Conservation (phyloP, 2,888 invertebrate species). For the Poecilobothrus nobilitatus region DNA sequence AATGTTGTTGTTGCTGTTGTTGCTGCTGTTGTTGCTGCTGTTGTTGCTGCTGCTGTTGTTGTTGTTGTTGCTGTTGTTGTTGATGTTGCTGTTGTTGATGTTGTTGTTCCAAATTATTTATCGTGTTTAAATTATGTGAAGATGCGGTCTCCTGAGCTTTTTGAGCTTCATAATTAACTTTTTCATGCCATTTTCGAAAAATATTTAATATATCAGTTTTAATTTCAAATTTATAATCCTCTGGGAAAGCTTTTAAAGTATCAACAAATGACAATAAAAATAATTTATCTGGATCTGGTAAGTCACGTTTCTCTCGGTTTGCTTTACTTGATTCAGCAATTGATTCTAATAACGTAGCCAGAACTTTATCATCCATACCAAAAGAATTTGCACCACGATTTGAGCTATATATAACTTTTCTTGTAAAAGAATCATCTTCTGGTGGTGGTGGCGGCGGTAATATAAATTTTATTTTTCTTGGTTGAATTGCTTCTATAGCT, state of each 20-base stretch:
- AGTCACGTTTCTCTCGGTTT: not conserved
- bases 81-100: not conserved
- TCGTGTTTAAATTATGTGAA: not conserved
- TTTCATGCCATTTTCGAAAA: constrained; percentile 39
- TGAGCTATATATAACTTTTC: not conserved
- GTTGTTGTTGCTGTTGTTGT: not conserved
- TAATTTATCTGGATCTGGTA: constrained; percentile 38
- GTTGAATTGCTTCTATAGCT: not conserved
- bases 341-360: constrained; percentile 10
- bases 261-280: constrained; percentile 38
- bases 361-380: constrained; percentile 11
- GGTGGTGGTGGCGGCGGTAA: not conserved
- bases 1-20: not conserved
- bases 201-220: constrained; percentile 41
- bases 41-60: not conserved
- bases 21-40: not conserved
- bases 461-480: not conserved
- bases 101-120: too few species aligned
- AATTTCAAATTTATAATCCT: constrained; percentile 39
- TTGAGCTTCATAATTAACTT: constrained; percentile 17
- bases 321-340: constrained; percentile 8
- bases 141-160: not conserved
- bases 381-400: not conserved
- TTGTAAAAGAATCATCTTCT: not conserved
- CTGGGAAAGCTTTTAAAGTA: constrained; percentile 39